Evolutionary conservation across 2,797 vertebrate species (phyloP).

Genomic region (Parotocinclus haroldoi): DNA sequence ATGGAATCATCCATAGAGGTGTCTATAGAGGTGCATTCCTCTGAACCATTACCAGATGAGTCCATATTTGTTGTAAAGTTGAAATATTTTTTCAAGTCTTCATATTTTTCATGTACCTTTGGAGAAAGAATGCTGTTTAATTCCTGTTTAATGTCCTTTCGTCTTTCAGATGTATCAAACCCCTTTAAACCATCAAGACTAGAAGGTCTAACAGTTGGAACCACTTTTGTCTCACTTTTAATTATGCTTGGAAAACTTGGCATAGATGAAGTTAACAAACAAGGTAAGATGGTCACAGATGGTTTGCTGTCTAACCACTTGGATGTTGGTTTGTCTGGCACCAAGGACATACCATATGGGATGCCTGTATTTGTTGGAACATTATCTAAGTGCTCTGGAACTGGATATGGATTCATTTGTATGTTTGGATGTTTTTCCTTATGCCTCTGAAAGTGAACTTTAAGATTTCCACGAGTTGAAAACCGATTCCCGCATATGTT

Average conservation of each 20-base stretch:
- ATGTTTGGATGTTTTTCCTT: conserved; percentile 98
- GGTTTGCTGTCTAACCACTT: conserved; percentile 97
- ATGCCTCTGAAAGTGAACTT: conserved; percentile 97
- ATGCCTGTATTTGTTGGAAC: conserved; percentile 95
- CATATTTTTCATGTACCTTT: conserved; percentile 77
- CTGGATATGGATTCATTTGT: conserved; percentile 97
- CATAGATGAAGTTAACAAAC: conserved; percentile 89
- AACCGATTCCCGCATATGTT: conserved; percentile 98
- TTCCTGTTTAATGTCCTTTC: conserved; percentile 75
- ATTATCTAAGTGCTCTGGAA: conserved; percentile 97
- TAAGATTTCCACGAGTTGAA: conserved; percentile 97
- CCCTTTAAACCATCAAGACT: conserved; percentile 79
- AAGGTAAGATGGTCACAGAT: conserved; percentile 86
- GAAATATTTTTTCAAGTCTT: conserved; percentile 72
- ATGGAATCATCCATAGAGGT: conserved; percentile 61
- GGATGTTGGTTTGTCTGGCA: conserved; percentile 91
- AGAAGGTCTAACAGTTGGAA: conserved; percentile 86
- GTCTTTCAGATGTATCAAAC: conserved; percentile 73
- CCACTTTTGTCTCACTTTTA: conserved; percentile 90
- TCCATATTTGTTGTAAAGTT: conserved; percentile 62
- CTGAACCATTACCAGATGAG: conserved; percentile 59
- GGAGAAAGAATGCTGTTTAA: conserved; percentile 74
- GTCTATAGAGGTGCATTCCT: conserved; percentile 68
- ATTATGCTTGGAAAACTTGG: conserved; percentile 88
- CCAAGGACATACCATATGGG: conserved; percentile 96